Evolutionary conservation across 2,888 invertebrate species (phyloP).

Genomic region (Sepiola atlantica): DNA sequence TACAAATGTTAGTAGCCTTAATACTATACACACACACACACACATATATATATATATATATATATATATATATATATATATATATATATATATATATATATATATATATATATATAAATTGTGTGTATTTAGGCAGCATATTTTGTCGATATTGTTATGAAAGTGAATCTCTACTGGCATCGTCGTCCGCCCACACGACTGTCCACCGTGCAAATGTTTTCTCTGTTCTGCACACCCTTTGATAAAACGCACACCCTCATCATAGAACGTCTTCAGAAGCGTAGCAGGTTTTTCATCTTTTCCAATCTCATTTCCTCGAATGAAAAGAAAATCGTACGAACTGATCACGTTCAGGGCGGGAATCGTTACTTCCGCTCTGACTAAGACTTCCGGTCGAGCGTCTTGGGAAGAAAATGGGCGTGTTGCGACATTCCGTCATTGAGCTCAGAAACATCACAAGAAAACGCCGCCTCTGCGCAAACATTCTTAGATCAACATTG

Average conservation of each 20-base stretch:
- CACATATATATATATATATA: no score
- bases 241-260: background rate
- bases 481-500: background rate
- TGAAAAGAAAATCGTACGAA: background rate
- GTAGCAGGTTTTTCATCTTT: background rate
- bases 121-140: background rate
- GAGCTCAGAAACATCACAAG: background rate
- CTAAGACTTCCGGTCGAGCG: background rate
- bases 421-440: background rate
- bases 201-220: background rate
- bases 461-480: background rate
- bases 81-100: background rate
- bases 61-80: no score
- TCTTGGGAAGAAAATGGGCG: background rate
- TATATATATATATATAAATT: background rate
- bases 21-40: background rate
- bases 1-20: background rate
- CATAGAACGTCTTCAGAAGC: background rate
- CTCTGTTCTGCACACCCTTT: background rate
- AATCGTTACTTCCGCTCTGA: conserved; percentile 11
- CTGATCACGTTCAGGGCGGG: background rate
- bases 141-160: background rate
- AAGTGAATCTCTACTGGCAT: background rate
- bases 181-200: background rate
- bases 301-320: background rate